Conservation (phyloP, 2,888 invertebrate species). For the Micropterix aruncella region DNA sequence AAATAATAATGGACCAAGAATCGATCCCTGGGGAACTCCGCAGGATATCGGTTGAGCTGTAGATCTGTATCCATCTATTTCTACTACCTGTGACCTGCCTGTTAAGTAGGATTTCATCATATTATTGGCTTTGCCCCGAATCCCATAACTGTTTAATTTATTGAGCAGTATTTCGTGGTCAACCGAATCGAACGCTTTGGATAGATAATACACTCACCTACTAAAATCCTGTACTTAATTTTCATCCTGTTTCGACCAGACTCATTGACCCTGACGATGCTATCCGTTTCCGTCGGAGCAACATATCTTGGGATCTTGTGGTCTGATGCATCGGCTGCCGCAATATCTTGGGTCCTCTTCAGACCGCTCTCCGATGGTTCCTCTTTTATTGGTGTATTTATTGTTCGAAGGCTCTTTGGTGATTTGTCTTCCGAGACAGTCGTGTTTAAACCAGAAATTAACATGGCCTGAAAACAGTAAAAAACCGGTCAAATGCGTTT, state of each 20-base stretch:
- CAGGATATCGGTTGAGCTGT: no score
- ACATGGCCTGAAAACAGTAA: constrained; percentile 35
- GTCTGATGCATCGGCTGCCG: constrained; percentile 3
- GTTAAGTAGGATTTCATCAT: no score
- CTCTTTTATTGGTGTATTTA: constrained; percentile 12
- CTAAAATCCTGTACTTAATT: constrained; percentile 35
- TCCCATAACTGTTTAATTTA: no score
- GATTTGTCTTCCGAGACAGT: constrained; percentile 26
- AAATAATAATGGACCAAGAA: no score
- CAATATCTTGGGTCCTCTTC: constrained; percentile 17
- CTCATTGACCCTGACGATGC: constrained; percentile 30
- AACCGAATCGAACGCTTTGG: no score
- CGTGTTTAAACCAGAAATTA: constrained; percentile 23
- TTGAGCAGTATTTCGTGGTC: no score
- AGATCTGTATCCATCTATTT: no score
- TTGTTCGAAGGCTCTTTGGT: constrained; percentile 22
- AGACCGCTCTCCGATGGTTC: constrained; percentile 10
- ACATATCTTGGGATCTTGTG: constrained; percentile 23
- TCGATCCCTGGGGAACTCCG: no score
- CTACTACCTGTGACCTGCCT: no score
- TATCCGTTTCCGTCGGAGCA: constrained; percentile 22
- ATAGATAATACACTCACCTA: no score
- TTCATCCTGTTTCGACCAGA: constrained; percentile 38
- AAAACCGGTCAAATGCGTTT: no score
- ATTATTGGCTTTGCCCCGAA: no score